These are phyloP conservation scores for Scrobipalpa atriplicella DNA, from an alignment of 2,888 invertebrate genomes.

Conservation along the genomic window DNA sequence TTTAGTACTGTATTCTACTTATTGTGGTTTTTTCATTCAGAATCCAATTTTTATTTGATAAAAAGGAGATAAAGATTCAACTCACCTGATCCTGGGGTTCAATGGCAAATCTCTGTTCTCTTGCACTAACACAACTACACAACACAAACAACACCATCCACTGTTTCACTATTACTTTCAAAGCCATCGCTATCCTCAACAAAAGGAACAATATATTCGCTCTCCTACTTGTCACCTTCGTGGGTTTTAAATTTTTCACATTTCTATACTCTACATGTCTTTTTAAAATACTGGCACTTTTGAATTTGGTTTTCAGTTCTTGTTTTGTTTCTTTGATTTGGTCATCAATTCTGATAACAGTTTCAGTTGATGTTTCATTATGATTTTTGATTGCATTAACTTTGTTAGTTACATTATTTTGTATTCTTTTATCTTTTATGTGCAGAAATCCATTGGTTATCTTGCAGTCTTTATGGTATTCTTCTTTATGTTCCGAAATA, in stretches of 20 bases:
- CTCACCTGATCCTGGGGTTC: conserved; percentile 78
- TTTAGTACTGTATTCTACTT: too few species aligned
- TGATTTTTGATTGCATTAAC: background rate
- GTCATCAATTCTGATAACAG: background rate
- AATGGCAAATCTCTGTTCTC: conserved; percentile 73
- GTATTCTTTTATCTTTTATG: background rate
- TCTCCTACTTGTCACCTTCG: conserved; percentile 63
- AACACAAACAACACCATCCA: conserved; percentile 54
- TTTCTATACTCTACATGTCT: background rate
- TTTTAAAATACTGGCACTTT: conserved; percentile 14
- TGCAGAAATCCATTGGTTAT: background rate
- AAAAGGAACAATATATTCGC: conserved; percentile 71
- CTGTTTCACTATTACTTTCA: conserved; percentile 45
- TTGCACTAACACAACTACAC: conserved; percentile 54
- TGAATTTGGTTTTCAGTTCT: background rate
- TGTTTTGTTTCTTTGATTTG: background rate
- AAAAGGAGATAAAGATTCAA: background rate
- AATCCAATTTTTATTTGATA: too few species aligned
- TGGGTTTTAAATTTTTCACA: conserved; percentile 29
- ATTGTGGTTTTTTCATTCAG: too few species aligned
- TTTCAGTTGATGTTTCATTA: background rate
- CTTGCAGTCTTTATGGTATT: conserved; percentile 7
- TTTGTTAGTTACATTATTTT: background rate
- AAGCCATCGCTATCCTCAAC: conserved; percentile 58
- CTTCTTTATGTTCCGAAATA: background rate